phyloP scores from a whole-genome alignment of 2,113 vertebrate genomes.

The Myrmophylax atrothorax region DNA sequence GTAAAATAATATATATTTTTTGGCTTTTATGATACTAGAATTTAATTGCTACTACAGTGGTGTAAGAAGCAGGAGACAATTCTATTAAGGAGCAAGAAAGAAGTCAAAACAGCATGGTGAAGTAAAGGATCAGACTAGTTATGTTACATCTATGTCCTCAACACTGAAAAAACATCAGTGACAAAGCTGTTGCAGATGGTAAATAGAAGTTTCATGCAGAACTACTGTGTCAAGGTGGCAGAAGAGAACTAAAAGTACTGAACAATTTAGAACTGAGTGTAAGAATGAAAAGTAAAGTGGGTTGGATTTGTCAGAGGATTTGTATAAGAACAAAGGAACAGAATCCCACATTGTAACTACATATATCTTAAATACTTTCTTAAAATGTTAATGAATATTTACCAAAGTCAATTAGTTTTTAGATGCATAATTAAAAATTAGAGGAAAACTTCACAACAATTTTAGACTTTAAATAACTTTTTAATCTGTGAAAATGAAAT shows the following conservation, averaged over 20 bases:
- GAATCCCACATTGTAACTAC: background rate
- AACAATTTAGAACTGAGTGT: background rate
- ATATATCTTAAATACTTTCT: background rate
- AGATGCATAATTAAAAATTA: background rate
- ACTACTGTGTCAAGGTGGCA: background rate
- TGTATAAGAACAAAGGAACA: background rate
- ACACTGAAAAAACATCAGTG: background rate
- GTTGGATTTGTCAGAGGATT: background rate
- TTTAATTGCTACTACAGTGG: background rate
- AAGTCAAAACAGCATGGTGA: background rate
- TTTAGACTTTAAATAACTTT: background rate
- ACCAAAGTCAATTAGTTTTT: background rate
- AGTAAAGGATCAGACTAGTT: background rate
- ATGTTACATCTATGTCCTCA: background rate
- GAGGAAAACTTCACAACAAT: background rate
- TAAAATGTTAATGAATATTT: background rate
- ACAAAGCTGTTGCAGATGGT: background rate
- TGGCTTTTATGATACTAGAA: background rate
- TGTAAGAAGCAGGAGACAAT: background rate
- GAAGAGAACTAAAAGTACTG: background rate
- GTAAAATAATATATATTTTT: background rate
- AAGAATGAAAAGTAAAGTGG: background rate
- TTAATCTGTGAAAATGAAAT: background rate
- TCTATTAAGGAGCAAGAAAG: background rate
- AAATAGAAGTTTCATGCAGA: background rate